These are phyloP conservation scores for Smutsia gigantea DNA, from an alignment of 2,797 vertebrate species.

Conservation along the genomic window DNA sequence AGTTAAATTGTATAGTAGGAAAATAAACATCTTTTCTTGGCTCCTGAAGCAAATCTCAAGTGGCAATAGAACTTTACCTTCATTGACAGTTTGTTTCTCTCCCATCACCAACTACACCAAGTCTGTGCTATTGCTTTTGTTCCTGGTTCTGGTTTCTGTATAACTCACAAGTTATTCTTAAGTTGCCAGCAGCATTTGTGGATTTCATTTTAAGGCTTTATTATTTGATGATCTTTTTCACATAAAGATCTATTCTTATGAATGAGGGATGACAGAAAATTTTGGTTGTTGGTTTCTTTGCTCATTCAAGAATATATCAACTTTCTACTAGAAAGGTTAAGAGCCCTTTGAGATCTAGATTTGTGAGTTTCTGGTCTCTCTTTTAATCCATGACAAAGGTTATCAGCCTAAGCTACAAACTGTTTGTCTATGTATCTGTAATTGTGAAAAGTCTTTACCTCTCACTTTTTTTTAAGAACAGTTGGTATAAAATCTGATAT, in stretches of 20 bases:
- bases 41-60: not conserved
- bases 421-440: not conserved
- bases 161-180: not conserved
- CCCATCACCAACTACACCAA: not conserved
- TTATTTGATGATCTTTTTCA: not conserved
- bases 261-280: not conserved
- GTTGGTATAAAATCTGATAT: too few relatives aligned
- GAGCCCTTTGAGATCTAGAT: not conserved
- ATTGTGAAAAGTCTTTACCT: not conserved
- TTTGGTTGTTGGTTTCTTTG: not conserved
- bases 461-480: not conserved
- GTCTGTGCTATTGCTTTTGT: not conserved
- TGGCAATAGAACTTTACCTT: not conserved
- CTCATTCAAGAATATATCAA: not conserved
- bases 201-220: not conserved
- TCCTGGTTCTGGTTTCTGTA: not conserved
- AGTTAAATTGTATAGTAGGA: not conserved
- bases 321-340: not conserved
- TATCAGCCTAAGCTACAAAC: not conserved
- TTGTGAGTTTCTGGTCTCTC: not conserved
- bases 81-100: not conserved
- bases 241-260: not conserved
- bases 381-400: not conserved
- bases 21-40: not conserved
- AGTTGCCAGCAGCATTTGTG: not conserved